A percentile compares a stretch with the other conserved stretches of the same genome.
These are phyloP conservation scores for Chlorops oryzae DNA, from an alignment of 1,140 invertebrate genomes.

Conservation along the genomic window DNA sequence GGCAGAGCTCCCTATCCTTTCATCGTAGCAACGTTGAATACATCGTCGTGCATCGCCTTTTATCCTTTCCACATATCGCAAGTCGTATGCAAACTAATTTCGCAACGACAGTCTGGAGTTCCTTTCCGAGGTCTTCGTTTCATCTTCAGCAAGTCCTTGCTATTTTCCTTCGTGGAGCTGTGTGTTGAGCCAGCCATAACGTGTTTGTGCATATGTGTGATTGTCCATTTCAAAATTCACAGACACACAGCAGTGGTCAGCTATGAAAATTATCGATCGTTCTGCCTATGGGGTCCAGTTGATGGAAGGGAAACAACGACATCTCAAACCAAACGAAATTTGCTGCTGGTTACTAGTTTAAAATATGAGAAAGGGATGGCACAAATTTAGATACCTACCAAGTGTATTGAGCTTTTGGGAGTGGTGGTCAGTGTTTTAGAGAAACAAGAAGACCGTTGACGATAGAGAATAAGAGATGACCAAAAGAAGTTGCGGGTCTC, in stretches of 20 bases:
- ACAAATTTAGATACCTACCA: too few relatives aligned
- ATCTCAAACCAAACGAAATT: neutral
- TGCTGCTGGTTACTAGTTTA: too few relatives aligned
- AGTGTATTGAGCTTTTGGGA: too few relatives aligned
- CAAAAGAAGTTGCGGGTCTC: conserved; percentile 45
- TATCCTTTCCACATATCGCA: conserved; percentile 35
- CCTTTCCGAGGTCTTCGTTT: conserved; percentile 46
- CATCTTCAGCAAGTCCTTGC: conserved; percentile 48
- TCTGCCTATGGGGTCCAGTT: conserved; percentile 46
- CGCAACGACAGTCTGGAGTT: conserved; percentile 43
- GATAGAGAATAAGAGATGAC: conserved; percentile 38
- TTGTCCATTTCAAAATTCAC: conserved; percentile 47
- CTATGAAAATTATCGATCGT: conserved; percentile 48
- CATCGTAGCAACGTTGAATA: conserved; percentile 1
- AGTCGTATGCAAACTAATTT: conserved; percentile 48
- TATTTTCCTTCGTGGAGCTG: conserved; percentile 16
- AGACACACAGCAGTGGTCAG: conserved; percentile 46
- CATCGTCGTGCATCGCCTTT: conserved; percentile 1
- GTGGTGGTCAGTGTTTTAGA: too few relatives aligned
- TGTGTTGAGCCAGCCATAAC: conserved; percentile 16
- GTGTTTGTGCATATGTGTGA: conserved; percentile 36
- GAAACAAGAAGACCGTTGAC: conserved; percentile 15
- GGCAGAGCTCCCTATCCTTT: conserved; percentile 2
- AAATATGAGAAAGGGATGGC: too few relatives aligned
- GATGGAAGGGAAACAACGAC: too few relatives aligned